Evolutionary conservation across 2,113 vertebrate species (phyloP).

Genomic region (Stigmatopora argus): DNA sequence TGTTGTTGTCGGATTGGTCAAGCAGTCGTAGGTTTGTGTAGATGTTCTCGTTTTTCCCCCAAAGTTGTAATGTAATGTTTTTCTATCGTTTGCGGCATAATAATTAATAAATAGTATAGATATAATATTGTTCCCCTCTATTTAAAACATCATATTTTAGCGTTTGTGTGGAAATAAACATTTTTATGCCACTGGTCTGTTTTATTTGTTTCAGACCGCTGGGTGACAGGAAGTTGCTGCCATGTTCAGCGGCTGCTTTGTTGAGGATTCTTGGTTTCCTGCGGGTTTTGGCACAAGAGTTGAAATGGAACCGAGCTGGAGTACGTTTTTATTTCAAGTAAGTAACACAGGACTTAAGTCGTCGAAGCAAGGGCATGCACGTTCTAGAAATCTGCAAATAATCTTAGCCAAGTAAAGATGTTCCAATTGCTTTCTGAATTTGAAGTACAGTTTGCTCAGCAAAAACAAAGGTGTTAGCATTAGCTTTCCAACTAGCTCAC

Average conservation of each 20-base stretch:
- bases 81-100: not conserved
- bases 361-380: not conserved
- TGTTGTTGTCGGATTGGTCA: not conserved
- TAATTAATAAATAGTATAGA: not conserved
- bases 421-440: conserved; percentile 37
- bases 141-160: not conserved
- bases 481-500: conserved; percentile 46
- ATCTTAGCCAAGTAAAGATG: not conserved
- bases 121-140: not conserved
- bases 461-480: conserved; percentile 67
- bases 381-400: not conserved
- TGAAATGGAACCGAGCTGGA: conserved; percentile 86
- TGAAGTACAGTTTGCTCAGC: conserved; percentile 50
- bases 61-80: not conserved
- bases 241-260: conserved; percentile 84
- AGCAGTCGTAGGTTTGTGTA: not conserved
- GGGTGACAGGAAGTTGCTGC: conserved; percentile 83
- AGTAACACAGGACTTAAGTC: conserved; percentile 24
- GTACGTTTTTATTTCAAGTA: conserved; percentile 86
- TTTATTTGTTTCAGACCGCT: conserved; percentile 55
- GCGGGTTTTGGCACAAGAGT: conserved; percentile 67
- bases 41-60: not conserved
- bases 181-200: not conserved
- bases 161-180: not conserved
- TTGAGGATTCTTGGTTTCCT: conserved; percentile 79